Evolutionary conservation across 30 jellyfish, hydroid and myxozoan species (phyloP), one percentile per base, ranked within the genome.

Genomic region (Calvadosia cruxmelitensis): DNA sequence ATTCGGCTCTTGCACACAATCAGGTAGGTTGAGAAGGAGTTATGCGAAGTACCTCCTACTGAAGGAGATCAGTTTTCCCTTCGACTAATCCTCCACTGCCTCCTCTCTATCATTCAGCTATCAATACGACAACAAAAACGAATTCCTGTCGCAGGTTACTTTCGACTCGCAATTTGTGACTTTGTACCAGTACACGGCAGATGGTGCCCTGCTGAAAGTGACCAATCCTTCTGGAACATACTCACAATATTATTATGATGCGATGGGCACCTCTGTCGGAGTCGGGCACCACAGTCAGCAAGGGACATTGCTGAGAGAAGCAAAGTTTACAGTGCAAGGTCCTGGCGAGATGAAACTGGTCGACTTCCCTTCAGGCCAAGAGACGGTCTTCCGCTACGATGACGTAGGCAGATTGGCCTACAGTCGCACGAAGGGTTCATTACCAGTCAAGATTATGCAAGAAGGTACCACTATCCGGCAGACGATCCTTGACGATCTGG

Each of bases 401-500:
- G 1, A n/a, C 24, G 63, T n/a, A 20, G 79, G 79, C 16, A 49
- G 49, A 26, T 29, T 69, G 12, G 74, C 73, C 1, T 69, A 27
- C 3, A 35, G 42, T 31, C 35, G 49, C 13, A 24, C 74, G 31
- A 36, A 27, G 24, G 79, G 79, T 35, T 69, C 79, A 33, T 42
- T 49, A 1, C 73, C 79, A 30, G 13, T 28, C 25, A 2, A 16
- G 26, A 26, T 28, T 1, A 1, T 69, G 30, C 48, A 42, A 12
- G 29, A 49, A 33, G 7, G 48, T 15, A 49, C 29, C 10, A 42
- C 57, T 3, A 50, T n/a, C 27, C 25, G 49, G 28, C 20, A 29
- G 31, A 69, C 48, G n/a, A 36, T 35, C 15, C 29, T 69, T 13
- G 79, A 69, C 49, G 79, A 69, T 35, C 26, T 69, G 79, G 79